Conservation (phyloP, 2,888 invertebrate genomes). For the Atherix ibis region DNA sequence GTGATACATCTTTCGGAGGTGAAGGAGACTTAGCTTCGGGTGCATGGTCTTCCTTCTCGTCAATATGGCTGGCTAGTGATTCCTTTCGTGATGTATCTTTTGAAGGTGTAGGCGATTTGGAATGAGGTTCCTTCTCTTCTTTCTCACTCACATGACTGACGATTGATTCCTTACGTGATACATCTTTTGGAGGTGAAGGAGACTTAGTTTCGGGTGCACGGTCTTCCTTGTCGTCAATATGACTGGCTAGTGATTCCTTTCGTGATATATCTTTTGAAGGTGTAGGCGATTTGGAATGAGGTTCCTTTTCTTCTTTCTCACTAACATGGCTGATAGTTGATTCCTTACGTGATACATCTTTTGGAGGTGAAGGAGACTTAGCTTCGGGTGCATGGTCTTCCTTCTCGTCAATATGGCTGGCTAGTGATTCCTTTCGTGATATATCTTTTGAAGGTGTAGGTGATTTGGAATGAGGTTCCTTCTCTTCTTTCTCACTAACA, state of each 20-base stretch:
- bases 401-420: slow-evolving; percentile 14
- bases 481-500: no score
- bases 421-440: slow-evolving; percentile 16
- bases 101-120: slow-evolving; percentile 1
- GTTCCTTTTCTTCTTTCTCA: slow-evolving; percentile 9
- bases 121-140: slow-evolving; percentile 5
- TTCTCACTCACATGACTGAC: slow-evolving; percentile 4
- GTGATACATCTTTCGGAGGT: slow-evolving; percentile 1
- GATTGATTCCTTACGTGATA: slow-evolving; percentile 7
- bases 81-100: slow-evolving; percentile 5
- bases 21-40: slow-evolving; percentile 12
- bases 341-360: slow-evolving; percentile 20
- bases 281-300: slow-evolving; percentile 4
- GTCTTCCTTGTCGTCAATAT: slow-evolving; percentile 3
- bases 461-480: no score
- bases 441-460: background rate
- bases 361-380: slow-evolving; percentile 18
- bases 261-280: slow-evolving; percentile 3
- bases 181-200: slow-evolving; percentile 4
- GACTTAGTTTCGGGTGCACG: background rate
- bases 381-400: slow-evolving; percentile 5
- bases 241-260: slow-evolving; percentile 10
- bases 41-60: no score
- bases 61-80: slow-evolving; percentile 1
- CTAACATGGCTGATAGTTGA: slow-evolving; percentile 11